Base-by-base conservation (phyloP, 1,140 invertebrate species). In the Pachypeltis micranthus region DNA sequence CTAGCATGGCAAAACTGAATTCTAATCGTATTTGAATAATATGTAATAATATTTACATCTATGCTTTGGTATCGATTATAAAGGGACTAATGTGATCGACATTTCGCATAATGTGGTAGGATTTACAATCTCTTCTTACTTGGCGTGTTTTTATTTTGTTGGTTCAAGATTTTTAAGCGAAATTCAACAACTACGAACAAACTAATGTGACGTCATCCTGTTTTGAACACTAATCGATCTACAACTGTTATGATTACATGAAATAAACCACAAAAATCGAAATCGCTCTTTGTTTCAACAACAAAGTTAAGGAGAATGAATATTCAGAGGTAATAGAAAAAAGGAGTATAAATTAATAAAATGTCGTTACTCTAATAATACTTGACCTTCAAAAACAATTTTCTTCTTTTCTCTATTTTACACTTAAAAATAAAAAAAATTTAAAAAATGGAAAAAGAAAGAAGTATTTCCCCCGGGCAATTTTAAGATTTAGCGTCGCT, bases 61-160 rank as follows among this genome's bases (percentile, higher is more conserved):
- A 51, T 39, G 23, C 47, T 51, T 51, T 51, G 47, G 47, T 51
- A 51, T 51, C 47, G 21, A 51, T 51, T 51, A 51, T 51, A 51
- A 51, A 51, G 10, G 47, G 47, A 21, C 47, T 51, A 10, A 51
- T 7, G 10, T 10, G 19, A 10, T 51, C 47, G 19, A 21, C 47
- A 10, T 21, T 51, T 51, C 23, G 4, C 47, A 14, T 10, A 51
- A 10, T 39, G 7, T 39, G 47, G 47, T 51, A 21, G 47, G 47
- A 51, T 51, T 21, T 51, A 4, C 23, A 4, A 3, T 51, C 23
- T 51, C 19, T 51, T 21, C 23, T 10, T 21, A 21, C 4, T 21
- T 51, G 12, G 47, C 12, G 12, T 16, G 47, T 10, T 51, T 51
- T 39, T 51, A 21, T 51, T 21, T 16, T 16, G 47, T 51, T 10